phyloP scores from a whole-genome alignment of 2,113 vertebrate species.

The Emydura subglobosa region DNA sequence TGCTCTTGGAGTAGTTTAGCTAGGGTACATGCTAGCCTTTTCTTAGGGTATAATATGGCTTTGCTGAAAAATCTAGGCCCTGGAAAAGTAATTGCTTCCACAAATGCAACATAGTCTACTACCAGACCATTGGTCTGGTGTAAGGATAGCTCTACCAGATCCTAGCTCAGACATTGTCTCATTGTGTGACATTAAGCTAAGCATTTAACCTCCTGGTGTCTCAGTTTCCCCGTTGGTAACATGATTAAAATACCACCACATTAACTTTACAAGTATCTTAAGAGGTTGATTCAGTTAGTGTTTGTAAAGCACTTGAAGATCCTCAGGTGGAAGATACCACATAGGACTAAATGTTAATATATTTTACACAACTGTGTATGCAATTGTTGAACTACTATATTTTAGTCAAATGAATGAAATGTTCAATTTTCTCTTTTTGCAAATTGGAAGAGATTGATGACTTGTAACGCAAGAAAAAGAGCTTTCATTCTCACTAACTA shows the following conservation, averaged over 20 bases:
- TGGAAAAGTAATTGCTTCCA: background rate
- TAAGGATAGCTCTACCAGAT: background rate
- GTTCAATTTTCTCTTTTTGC: background rate
- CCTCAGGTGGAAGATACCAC: background rate
- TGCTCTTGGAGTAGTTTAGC: background rate
- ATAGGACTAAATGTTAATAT: background rate
- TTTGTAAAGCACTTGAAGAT: background rate
- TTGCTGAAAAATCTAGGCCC: background rate
- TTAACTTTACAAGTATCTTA: background rate
- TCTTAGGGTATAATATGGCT: too few relatives aligned
- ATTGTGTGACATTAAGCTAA: background rate
- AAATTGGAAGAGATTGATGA: background rate
- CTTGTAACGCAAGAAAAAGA: background rate
- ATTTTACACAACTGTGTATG: background rate
- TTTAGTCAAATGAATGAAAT: background rate
- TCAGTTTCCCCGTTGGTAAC: background rate
- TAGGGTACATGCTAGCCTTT: background rate
- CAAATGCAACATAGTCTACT: background rate
- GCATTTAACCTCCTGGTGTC: background rate
- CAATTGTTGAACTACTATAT: background rate
- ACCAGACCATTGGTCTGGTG: background rate
- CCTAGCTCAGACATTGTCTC: background rate
- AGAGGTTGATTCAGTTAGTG: background rate
- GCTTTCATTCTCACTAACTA: background rate
- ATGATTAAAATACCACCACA: background rate